Evolutionary conservation across 1,140 invertebrate species (phyloP), one percentile per base, ranked within the genome.

Genomic region (Chrysomallon squamiferum): DNA sequence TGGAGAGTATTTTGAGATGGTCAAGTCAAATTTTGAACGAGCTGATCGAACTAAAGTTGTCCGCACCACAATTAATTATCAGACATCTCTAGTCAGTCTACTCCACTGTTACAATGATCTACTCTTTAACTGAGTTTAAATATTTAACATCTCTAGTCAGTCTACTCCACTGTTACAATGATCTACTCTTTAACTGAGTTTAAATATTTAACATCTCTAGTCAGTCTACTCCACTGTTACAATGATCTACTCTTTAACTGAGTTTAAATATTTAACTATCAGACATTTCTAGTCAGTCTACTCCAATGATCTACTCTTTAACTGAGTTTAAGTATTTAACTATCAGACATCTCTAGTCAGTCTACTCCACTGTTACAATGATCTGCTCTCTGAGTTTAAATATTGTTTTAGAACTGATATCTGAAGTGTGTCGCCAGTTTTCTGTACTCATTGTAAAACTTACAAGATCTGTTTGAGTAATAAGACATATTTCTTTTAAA

Each of bases 21-120:
- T 99, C 15, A 98, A 98, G 84, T 97, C 97, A 0, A 99, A 99
- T 85, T 99, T 99, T 82, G 97, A 99, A 84, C 89, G 98, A 76
- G 97, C 98, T 3, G 97, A 99, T 84, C 89, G 97, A 71, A 90
- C 90, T 52, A 98, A 97, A 0, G 96, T 99, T 15, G 97, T 99
- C 0, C 88, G 97, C 30, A 98, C 96, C 11, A 93, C 93, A 9
- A 98, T 94, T 38, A 97, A 94, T 84, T 98, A 95, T 84, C 77
- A 64, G n/a, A 87, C 85, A 52, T 84, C 74, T 58, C 82, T 95
- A 71, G 95, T 96, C 79, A 95, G 97, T 80, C 87, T 98, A 22
- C 88, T 98, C 18, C 90, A 90, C 64, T 94, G 95, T 84, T 99
- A 97, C 78, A 95, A 93, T 81, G 95, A 99, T 79, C 87, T 99